Evolutionary conservation across 2,113 vertebrate genomes (phyloP), one percentile per base, ranked within the genome.

Genomic region (Deroptyus accipitrinus): DNA sequence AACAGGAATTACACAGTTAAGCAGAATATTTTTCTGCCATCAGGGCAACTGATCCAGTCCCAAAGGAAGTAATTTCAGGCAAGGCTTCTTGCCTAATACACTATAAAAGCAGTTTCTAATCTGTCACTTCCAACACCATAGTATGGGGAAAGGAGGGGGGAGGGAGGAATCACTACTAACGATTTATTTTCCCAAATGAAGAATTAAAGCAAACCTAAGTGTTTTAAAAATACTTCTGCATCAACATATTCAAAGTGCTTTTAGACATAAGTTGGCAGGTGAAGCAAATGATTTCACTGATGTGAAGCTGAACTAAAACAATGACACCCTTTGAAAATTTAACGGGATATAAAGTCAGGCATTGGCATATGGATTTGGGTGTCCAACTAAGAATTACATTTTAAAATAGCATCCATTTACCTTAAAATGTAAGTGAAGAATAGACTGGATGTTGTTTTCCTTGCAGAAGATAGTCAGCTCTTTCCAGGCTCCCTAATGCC

Each of bases 31-130:
- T 44, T 80, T 46, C 68, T 92, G 76, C 86, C 73, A 83, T 86
- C 79, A 92, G 59, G 80, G 92, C 86, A 95, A 88, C 88, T 70
- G 83, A 92, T 90, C 67, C 54, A 54, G 63, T 95, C 95, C 91
- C 95, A 72, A 19, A 90, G 92, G 92, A 92, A 90, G 79, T 83
- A 35, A 92, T 90, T 96, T 78, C 80, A 94, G 68, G 85, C 91
- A 81, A 83, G 76, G 73, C 82, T 96, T 93, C 96, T 92, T 94
- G 80, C 77, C 92, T 81, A 93, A 94, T 90, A 80, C 6, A 68
- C 86, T 86, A 83, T 76, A 93, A 94, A 94, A 90, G 88, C 90
- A 62, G n/a, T 52, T 97, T 81, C 83, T 95, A 86, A 88, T 94
- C 75, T 94, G 79, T 77, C 88, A 95, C 64, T 85, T 80, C 76